phyloP scores from a whole-genome alignment of 1,140 invertebrate genomes.

The Cheumatopsyche charites region DNA sequence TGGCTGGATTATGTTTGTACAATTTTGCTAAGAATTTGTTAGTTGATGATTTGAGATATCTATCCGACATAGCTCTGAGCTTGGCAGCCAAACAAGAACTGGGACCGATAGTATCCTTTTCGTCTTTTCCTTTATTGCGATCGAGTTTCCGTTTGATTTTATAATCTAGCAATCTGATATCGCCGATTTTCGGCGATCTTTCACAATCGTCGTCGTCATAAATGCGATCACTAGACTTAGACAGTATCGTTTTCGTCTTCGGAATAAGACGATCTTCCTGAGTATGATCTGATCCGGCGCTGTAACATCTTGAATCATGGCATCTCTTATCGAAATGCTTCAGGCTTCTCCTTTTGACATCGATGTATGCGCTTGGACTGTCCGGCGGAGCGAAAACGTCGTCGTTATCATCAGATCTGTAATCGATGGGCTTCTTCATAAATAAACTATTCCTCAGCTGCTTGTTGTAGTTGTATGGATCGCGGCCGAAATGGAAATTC shows the following conservation, averaged over 20 bases:
- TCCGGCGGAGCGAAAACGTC: conserved; percentile 56
- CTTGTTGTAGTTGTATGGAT: conserved; percentile 55
- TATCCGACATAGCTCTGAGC: conserved; percentile 73
- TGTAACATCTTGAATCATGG: conserved; percentile 59
- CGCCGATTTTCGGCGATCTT: conserved; percentile 46
- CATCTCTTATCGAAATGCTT: conserved; percentile 35
- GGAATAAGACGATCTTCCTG: conserved; percentile 55
- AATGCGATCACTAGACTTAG: conserved; percentile 63
- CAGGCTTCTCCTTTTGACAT: conserved; percentile 36
- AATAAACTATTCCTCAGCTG: conserved; percentile 61
- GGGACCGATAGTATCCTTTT: conserved; percentile 60
- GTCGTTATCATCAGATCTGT: conserved; percentile 52
- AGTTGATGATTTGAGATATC: conserved; percentile 71
- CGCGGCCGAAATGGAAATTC: conserved; percentile 54
- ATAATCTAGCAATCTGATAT: conserved; percentile 45
- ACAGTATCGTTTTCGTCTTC: conserved; percentile 57
- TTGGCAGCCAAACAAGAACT: conserved; percentile 71
- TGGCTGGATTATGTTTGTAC: conserved; percentile 61
- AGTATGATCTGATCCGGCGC: conserved; percentile 60
- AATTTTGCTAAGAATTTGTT: conserved; percentile 72
- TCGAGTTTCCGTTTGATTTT: conserved; percentile 50
- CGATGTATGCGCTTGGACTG: background rate
- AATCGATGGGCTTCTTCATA: conserved; percentile 54
- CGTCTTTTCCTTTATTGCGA: conserved; percentile 58
- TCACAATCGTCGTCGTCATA: conserved; percentile 58